A percentile compares a stretch with the other conserved stretches of the same genome.
Conservation (phyloP, 2,113 vertebrate genomes). For the Phrynosoma blainvillii region DNA sequence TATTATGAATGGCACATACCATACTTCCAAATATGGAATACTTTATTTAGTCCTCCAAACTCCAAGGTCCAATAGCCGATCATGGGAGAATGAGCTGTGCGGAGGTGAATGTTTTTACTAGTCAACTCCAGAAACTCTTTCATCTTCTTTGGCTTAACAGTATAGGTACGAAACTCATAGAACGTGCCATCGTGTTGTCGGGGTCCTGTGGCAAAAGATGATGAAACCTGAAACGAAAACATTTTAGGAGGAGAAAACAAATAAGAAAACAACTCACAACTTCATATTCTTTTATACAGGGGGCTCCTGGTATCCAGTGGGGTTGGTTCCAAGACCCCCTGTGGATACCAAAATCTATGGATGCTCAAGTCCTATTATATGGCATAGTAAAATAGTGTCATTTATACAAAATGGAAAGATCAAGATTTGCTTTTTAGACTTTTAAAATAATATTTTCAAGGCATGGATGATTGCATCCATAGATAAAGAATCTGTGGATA, state of each 20-base stretch:
- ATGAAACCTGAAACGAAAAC: constrained; percentile 54
- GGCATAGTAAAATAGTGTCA: no score
- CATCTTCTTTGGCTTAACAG: constrained; percentile 80
- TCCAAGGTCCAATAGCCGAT: constrained; percentile 87
- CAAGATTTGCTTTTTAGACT: no score
- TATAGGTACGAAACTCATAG: constrained; percentile 89
- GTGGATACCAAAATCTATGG: no score
- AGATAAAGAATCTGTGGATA: no score
- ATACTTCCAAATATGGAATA: constrained; percentile 90
- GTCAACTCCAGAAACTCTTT: constrained; percentile 82
- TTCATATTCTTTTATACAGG: neutral
- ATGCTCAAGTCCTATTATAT: no score
- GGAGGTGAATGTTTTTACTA: constrained; percentile 82
- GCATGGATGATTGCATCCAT: no score
- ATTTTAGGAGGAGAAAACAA: neutral
- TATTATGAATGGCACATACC: constrained; percentile 59
- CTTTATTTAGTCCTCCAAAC: constrained; percentile 85
- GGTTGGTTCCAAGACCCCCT: no score
- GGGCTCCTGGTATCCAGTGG: no score
- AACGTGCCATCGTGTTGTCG: constrained; percentile 78
- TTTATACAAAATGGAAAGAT: no score
- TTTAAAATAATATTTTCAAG: no score
- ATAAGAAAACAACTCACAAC: neutral
- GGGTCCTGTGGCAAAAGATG: constrained; percentile 70
- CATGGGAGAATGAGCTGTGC: constrained; percentile 85